These are phyloP conservation scores for Brachypodius melanocephalos DNA, from an alignment of 2,113 vertebrate species.

Conservation along the genomic window DNA sequence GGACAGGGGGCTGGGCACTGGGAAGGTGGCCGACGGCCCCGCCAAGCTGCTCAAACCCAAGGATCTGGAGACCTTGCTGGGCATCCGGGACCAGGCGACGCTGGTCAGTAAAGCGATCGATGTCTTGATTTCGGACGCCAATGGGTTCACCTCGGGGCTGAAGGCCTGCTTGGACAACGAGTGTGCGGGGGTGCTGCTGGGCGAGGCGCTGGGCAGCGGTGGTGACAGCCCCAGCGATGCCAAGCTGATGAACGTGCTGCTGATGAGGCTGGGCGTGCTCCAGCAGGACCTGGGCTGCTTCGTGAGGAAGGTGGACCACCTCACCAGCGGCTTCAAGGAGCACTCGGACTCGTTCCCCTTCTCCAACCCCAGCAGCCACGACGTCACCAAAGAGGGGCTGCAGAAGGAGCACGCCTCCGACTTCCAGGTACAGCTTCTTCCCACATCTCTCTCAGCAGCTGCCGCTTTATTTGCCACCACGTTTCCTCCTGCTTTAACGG, in stretches of 20 bases:
- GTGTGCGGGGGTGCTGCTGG: conserved; percentile 72
- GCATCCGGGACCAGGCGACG: conserved; percentile 86
- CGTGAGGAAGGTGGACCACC: conserved; percentile 80
- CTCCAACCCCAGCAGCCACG: conserved; percentile 57
- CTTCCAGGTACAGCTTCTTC: conserved; percentile 82
- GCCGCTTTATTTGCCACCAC: conserved; percentile 67
- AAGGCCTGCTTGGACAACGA: conserved; percentile 83
- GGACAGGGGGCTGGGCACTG: conserved; percentile 42
- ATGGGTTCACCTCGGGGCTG: conserved; percentile 81
- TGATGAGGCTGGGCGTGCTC: conserved; percentile 84
- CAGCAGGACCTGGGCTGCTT: conserved; percentile 89
- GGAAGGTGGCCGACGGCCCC: not conserved
- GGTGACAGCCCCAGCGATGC: conserved; percentile 74
- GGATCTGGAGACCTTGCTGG: conserved; percentile 83
- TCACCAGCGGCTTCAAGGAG: conserved; percentile 74
- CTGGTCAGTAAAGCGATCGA: conserved; percentile 92
- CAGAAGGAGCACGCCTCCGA: conserved; percentile 69
- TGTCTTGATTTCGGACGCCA: conserved; percentile 85
- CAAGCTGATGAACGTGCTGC: conserved; percentile 86
- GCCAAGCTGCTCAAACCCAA: conserved; percentile 75
- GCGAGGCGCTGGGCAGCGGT: conserved; percentile 76
- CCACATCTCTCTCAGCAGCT: conserved; percentile 6
- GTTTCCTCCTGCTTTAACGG: conserved; percentile 61
- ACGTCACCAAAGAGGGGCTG: conserved; percentile 71
- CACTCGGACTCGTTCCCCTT: conserved; percentile 70